phyloP scores from a whole-genome alignment of 2,888 invertebrate species.

The Agrilus mali region DNA sequence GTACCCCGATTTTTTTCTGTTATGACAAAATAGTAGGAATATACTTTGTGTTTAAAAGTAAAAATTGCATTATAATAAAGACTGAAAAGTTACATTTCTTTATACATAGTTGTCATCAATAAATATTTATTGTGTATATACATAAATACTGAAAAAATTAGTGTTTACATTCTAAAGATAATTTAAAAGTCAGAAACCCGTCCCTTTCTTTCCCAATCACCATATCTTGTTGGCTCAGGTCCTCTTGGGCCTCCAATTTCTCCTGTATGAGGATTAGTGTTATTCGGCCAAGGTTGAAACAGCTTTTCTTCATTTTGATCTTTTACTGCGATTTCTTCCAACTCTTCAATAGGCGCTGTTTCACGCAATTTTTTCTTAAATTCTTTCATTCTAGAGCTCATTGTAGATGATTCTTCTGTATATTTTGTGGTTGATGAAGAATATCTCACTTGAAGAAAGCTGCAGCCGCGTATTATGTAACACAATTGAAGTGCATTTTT shows the following conservation, averaged over 20 bases:
- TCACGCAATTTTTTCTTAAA: slow-evolving; percentile 61
- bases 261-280: slow-evolving; percentile 83
- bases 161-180: neutral
- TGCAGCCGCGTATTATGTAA: too few relatives aligned
- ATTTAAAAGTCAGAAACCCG: slow-evolving; percentile 85
- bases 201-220: slow-evolving; percentile 99
- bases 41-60: too few relatives aligned
- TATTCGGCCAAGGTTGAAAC: slow-evolving; percentile 71
- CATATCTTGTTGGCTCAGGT: slow-evolving; percentile 97
- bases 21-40: too few relatives aligned
- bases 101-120: too few relatives aligned
- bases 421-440: slow-evolving; percentile 15
- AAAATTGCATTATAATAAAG: too few relatives aligned
- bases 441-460: neutral
- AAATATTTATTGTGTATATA: too few relatives aligned
- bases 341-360: slow-evolving; percentile 52
- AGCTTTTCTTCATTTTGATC: slow-evolving; percentile 77
- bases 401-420: slow-evolving; percentile 19
- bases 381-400: slow-evolving; percentile 48
- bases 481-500: too few relatives aligned
- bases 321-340: slow-evolving; percentile 61
- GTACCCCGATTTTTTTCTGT: too few relatives aligned
- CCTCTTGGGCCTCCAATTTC: slow-evolving; percentile 92
- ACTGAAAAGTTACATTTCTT: too few relatives aligned
- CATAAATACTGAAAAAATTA: too few relatives aligned